Conservation (phyloP, 1,140 invertebrate species). For the Neodiprion fabricii region DNA sequence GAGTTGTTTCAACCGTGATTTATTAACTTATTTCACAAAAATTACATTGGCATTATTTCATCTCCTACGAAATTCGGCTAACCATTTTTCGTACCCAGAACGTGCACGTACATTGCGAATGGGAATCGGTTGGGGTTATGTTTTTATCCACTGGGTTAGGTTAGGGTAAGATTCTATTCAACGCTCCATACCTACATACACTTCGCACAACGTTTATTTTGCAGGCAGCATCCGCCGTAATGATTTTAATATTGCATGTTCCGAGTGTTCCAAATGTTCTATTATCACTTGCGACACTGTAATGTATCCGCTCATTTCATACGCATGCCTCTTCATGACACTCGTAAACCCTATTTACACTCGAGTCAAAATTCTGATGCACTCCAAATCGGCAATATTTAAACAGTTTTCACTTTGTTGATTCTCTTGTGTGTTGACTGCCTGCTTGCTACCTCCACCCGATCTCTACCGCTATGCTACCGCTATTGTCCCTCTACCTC, state of each 20-base stretch:
- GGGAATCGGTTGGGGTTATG: background rate
- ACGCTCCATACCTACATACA: background rate
- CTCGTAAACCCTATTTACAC: background rate
- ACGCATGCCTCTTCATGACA: slow-evolving; percentile 7
- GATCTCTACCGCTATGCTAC: too few relatives aligned
- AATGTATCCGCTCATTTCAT: background rate
- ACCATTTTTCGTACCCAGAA: background rate
- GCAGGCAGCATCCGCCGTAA: background rate
- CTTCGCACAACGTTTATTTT: background rate
- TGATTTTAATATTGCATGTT: slow-evolving; percentile 6
- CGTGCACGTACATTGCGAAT: background rate
- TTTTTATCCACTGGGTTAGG: background rate
- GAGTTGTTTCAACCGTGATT: too few relatives aligned
- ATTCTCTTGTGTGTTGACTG: too few relatives aligned
- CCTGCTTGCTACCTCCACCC: too few relatives aligned
- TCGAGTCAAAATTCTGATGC: background rate
- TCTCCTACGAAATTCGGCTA: background rate
- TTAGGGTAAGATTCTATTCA: background rate
- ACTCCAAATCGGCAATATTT: background rate
- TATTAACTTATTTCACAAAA: background rate
- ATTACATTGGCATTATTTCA: background rate
- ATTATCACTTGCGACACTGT: background rate
- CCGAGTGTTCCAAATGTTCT: background rate
- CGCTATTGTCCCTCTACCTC: too few relatives aligned
- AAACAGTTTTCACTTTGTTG: too few relatives aligned